These are phyloP conservation scores for Xiphophorus hellerii DNA, from an alignment of 2,113 vertebrate species.

Conservation along the genomic window DNA sequence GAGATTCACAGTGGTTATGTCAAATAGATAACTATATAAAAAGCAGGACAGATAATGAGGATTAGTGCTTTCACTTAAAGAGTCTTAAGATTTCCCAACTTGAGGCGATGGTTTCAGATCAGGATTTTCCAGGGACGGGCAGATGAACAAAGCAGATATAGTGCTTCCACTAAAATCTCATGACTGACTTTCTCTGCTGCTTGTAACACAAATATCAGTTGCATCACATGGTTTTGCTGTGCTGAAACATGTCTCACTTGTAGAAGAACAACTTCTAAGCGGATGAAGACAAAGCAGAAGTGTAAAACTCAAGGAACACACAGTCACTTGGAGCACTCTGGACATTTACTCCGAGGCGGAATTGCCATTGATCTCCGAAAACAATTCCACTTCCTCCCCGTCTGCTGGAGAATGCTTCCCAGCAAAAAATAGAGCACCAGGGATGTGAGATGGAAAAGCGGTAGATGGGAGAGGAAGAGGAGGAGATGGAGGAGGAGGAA, in stretches of 20 bases:
- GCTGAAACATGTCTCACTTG: neutral
- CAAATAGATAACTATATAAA: neutral
- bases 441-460: slow-evolving; percentile 79
- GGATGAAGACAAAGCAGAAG: slow-evolving; percentile 11
- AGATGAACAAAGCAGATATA: slow-evolving; percentile 35
- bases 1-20: slow-evolving; percentile 1
- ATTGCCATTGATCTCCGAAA: slow-evolving; percentile 87
- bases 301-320: slow-evolving; percentile 11
- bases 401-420: slow-evolving; percentile 86
- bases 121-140: neutral
- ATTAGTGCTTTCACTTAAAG: slow-evolving; percentile 27
- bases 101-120: slow-evolving; percentile 2
- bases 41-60: slow-evolving; percentile 12
- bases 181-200: slow-evolving; percentile 3
- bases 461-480: slow-evolving; percentile 71
- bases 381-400: slow-evolving; percentile 96
- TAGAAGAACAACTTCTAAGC: neutral
- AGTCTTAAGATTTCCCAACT: neutral
- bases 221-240: neutral
- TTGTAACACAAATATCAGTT: neutral
- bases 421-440: slow-evolving; percentile 85
- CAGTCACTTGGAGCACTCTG: slow-evolving; percentile 40
- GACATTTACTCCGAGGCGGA: slow-evolving; percentile 61
- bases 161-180: slow-evolving; percentile 2
- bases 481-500: slow-evolving; percentile 77